Evolutionary conservation across 2,888 invertebrate genomes (phyloP).

Genomic region (Cantharis lateralis): DNA sequence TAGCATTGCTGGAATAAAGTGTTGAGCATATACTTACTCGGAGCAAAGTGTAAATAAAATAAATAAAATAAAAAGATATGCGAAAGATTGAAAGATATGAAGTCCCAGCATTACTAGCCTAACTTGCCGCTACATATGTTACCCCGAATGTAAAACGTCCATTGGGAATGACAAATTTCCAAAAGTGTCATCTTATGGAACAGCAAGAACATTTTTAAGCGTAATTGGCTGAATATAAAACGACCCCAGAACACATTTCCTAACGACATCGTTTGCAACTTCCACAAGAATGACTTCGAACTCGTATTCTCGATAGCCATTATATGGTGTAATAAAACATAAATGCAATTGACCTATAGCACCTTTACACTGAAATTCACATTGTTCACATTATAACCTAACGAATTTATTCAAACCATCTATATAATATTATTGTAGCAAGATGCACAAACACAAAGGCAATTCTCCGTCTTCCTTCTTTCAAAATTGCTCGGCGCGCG

Average conservation of each 20-base stretch:
- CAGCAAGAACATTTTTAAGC: conserved; percentile 39
- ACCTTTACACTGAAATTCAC: neutral
- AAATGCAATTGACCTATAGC: conserved; percentile 5
- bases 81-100: conserved; percentile 29
- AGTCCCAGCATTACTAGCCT: conserved; percentile 11
- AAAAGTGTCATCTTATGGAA: conserved; percentile 42
- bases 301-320: conserved; percentile 18
- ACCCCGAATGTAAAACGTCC: conserved; percentile 41
- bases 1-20: neutral
- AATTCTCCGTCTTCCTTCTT: neutral
- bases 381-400: neutral
- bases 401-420: neutral
- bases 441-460: neutral
- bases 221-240: conserved; percentile 42
- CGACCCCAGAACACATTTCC: conserved; percentile 41
- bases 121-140: conserved; percentile 39
- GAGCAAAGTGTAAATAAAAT: neutral
- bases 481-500: neutral
- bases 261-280: conserved; percentile 47
- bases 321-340: conserved; percentile 16
- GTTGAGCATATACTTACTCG: neutral
- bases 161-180: conserved; percentile 44
- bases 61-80: neutral
- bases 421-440: neutral
- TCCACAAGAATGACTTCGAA: conserved; percentile 35